These are phyloP conservation scores for Caracal caracal DNA, from an alignment of 2,113 vertebrate species.

Conservation along the genomic window DNA sequence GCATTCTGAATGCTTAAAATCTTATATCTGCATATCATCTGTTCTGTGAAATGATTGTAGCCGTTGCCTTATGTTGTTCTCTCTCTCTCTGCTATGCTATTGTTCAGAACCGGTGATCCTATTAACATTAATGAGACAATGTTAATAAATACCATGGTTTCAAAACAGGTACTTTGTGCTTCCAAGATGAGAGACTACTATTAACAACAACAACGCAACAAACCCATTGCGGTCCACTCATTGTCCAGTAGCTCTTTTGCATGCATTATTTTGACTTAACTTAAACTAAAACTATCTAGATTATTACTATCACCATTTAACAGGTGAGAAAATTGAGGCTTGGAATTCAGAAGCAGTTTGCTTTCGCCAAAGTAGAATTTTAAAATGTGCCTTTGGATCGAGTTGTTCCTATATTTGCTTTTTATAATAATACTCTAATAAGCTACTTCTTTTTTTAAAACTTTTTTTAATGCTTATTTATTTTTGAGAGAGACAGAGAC, in stretches of 20 bases:
- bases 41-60: neutral
- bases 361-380: neutral
- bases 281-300: neutral
- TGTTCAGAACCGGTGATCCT: neutral
- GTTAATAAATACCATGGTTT: neutral
- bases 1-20: neutral
- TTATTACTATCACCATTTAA: neutral
- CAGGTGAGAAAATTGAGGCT: neutral
- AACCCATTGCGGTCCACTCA: neutral
- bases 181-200: neutral
- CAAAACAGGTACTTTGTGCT: neutral
- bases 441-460: neutral
- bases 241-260: neutral
- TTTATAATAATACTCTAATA: neutral
- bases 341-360: neutral
- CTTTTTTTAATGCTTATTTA: too few relatives aligned
- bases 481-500: too few relatives aligned
- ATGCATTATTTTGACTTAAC: neutral
- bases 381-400: neutral
- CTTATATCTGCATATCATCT: neutral
- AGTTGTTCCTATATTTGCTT: neutral
- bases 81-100: neutral
- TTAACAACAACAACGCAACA: neutral
- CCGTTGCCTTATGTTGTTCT: neutral
- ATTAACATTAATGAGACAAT: conserved; percentile 1